Evolutionary conservation across 1,140 invertebrate species (phyloP), one percentile per base, ranked within the genome.

Genomic region (Drosophila ananassae): DNA sequence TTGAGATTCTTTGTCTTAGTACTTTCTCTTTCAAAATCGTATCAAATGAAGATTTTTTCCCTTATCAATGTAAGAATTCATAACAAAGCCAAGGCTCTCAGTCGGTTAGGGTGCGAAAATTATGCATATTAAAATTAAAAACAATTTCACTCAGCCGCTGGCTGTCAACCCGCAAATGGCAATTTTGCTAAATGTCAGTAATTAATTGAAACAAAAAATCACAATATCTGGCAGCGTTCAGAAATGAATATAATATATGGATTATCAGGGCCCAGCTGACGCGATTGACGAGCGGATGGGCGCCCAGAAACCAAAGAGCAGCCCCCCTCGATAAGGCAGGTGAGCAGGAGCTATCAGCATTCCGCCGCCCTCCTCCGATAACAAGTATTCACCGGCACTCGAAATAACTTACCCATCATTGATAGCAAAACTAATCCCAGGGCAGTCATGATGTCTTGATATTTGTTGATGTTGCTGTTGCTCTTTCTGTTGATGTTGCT

Each of bases 391-490:
- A 24, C 28, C 17, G 21, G 53, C 47, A 39, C 47, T 25, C 21
- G 46, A 73, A 78, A 37, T 37, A 4, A 91, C 89, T 91, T 87
- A 91, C 89, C 89, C 84, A 91, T 85, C 84, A 91, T 91, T 63
- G 89, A 91, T 91, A 91, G 77, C 77, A 91, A 39, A 80, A 91
- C 72, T 91, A 91, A 91, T 73, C 89, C 89, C 61, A 91, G 59
- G 55, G 89, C 84, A 63, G 89, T 89, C 89, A 91, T 91, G 58
- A 54, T 81, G 52, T 44, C 8, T 21, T 52, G 9, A 34, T 63
- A 37, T n/a, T 76, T 56, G 21, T 39, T 58, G 39, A 13, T 62
- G 47, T 66, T 72, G 30, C 34, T 66, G 55, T 13, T 10, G 5
- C 21, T 55, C 52, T 55, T 56, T 46, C 7, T 50, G 28, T 12